A percentile compares a stretch with the other conserved stretches of the same genome.
These are phyloP conservation scores for Microtus pennsylvanicus DNA, from an alignment of 2,113 vertebrate species.

Conservation along the genomic window DNA sequence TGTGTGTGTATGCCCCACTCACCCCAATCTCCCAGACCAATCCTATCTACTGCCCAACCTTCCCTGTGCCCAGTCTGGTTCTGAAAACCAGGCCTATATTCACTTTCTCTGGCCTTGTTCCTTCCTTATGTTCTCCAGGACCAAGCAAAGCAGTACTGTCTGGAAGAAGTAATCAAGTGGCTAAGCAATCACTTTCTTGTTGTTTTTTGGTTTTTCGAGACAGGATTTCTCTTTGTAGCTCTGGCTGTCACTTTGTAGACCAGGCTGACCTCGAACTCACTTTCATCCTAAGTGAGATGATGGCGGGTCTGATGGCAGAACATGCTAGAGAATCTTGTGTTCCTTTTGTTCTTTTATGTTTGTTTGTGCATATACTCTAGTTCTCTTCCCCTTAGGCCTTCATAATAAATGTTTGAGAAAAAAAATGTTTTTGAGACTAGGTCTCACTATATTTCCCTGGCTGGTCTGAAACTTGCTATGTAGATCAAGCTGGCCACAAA, in stretches of 20 bases:
- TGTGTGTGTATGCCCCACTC: background rate
- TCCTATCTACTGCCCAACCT: background rate
- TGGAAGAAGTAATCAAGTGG: slow-evolving; percentile 15
- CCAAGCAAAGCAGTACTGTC: background rate
- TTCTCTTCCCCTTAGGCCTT: background rate
- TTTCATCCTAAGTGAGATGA: slow-evolving; percentile 7
- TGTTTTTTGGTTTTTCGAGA: too few species aligned
- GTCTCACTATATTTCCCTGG: background rate
- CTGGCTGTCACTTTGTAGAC: too few species aligned
- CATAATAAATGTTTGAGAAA: background rate
- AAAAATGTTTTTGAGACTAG: background rate
- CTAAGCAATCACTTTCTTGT: background rate
- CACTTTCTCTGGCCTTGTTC: background rate
- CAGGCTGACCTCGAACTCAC: background rate
- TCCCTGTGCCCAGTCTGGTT: background rate
- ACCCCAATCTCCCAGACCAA: background rate
- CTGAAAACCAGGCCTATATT: slow-evolving; percentile 12
- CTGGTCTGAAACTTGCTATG: background rate
- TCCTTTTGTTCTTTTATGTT: slow-evolving; percentile 8
- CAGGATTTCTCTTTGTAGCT: too few species aligned
- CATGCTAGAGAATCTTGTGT: background rate
- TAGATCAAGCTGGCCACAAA: background rate
- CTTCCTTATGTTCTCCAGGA: background rate
- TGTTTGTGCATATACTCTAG: background rate
- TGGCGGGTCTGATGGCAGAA: background rate